Evolutionary conservation across 2,113 vertebrate genomes (phyloP).

Genomic region (Merops nubicus): DNA sequence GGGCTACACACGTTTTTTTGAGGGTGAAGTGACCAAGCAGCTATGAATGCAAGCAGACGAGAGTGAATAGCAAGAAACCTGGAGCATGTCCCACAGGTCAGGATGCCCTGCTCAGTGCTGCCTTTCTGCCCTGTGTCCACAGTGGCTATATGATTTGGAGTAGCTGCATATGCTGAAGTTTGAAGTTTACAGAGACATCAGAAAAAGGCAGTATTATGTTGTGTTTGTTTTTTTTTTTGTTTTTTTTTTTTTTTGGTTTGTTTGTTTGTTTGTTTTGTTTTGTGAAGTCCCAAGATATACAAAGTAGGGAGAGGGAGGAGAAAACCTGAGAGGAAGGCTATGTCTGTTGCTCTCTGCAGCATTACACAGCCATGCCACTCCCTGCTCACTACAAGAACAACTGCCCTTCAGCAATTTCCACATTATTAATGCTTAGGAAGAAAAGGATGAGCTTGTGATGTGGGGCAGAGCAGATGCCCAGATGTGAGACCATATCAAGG

Average conservation of each 20-base stretch:
- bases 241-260: too few relatives aligned
- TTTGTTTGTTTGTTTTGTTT: too few relatives aligned
- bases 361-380: neutral
- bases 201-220: rapidly evolving
- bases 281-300: rapidly evolving
- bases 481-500: neutral
- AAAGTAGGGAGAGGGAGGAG: neutral
- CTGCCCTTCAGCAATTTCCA: neutral
- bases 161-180: neutral
- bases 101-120: neutral
- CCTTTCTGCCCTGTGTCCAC: neutral
- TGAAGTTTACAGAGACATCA: neutral
- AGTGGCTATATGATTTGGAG: neutral
- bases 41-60: neutral
- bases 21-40: neutral
- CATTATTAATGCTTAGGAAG: neutral
- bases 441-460: neutral
- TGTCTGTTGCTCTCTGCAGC: neutral
- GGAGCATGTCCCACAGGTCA: neutral
- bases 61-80: rapidly evolving
- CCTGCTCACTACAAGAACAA: neutral
- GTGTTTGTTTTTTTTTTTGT: too few relatives aligned
- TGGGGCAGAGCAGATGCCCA: neutral
- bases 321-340: neutral
- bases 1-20: neutral